A percentile compares a stretch with the other conserved stretches of the same genome.
Evolutionary conservation across 1,140 invertebrate species (phyloP).

Genomic region (Anagrus nilaparvatae): DNA sequence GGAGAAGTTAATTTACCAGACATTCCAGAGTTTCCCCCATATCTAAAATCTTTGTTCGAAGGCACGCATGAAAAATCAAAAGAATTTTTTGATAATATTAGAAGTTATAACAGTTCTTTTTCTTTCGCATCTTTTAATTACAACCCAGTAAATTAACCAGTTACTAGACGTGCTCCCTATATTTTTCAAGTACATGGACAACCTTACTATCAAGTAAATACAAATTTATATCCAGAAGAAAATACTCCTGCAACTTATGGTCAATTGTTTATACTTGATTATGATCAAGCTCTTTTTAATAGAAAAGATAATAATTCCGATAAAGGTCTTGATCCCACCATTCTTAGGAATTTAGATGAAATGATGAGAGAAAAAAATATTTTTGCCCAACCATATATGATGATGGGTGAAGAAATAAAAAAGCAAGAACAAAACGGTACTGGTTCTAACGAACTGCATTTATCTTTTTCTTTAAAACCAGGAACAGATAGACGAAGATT

Average conservation of each 20-base stretch:
- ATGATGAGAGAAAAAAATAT: slow-evolving; percentile 9
- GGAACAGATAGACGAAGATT: slow-evolving; percentile 9
- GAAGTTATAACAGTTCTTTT: slow-evolving; percentile 2
- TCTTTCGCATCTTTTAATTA: not conserved
- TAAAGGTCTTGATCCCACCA: slow-evolving; percentile 1
- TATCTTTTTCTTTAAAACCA: slow-evolving; percentile 7
- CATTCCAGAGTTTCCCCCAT: not conserved
- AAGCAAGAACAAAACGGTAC: too few species aligned
- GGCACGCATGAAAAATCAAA: not conserved
- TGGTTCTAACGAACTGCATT: too few species aligned
- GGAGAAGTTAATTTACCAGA: not conserved
- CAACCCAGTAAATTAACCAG: not conserved
- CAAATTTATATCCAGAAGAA: not conserved
- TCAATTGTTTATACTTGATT: slow-evolving; percentile 13
- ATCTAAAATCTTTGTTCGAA: not conserved
- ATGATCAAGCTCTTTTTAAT: slow-evolving; percentile 8
- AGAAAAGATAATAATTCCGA: not conserved
- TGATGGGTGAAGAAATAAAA: slow-evolving; percentile 2
- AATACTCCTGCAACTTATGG: slow-evolving; percentile 4
- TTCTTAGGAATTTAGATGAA: slow-evolving; percentile 4
- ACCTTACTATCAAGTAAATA: slow-evolving; percentile 3
- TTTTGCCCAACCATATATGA: slow-evolving; percentile 9
- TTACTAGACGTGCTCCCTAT: not conserved
- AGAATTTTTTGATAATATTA: slow-evolving; percentile 1
- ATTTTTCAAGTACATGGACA: slow-evolving; percentile 1